A percentile compares a stretch with the other conserved stretches of the same genome.
These are phyloP conservation scores for Formicarius rufipectus DNA, from an alignment of 2,113 vertebrate species.

Conservation along the genomic window DNA sequence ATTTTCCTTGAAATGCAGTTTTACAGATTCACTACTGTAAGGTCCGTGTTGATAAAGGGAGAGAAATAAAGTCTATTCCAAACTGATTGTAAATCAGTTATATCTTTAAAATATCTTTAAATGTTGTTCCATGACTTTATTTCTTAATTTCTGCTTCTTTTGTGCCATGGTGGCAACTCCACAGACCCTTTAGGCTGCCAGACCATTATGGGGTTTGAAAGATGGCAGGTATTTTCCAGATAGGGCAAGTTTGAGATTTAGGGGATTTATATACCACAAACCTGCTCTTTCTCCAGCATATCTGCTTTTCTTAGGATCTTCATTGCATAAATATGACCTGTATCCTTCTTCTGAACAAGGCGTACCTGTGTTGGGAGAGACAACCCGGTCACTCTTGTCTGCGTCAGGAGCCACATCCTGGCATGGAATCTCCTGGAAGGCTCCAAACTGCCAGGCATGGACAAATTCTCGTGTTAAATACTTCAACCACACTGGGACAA, in stretches of 20 bases:
- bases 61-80: background rate
- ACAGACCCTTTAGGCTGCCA: background rate
- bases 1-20: background rate
- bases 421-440: background rate
- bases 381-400: background rate
- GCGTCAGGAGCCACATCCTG: background rate
- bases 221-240: background rate
- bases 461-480: background rate
- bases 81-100: background rate
- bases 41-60: background rate
- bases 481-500: background rate
- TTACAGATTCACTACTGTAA: background rate
- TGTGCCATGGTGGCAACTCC: background rate
- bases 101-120: background rate
- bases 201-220: background rate
- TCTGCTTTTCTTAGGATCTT: slow-evolving; percentile 97
- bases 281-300: slow-evolving; percentile 99
- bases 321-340: slow-evolving; percentile 98
- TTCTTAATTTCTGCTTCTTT: background rate
- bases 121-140: background rate
- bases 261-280: slow-evolving; percentile 12
- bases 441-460: background rate
- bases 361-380: slow-evolving; percentile 81
- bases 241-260: background rate
- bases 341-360: slow-evolving; percentile 98